Base-by-base conservation (phyloP, 2,888 invertebrate species). In the Phortica okadai region DNA sequence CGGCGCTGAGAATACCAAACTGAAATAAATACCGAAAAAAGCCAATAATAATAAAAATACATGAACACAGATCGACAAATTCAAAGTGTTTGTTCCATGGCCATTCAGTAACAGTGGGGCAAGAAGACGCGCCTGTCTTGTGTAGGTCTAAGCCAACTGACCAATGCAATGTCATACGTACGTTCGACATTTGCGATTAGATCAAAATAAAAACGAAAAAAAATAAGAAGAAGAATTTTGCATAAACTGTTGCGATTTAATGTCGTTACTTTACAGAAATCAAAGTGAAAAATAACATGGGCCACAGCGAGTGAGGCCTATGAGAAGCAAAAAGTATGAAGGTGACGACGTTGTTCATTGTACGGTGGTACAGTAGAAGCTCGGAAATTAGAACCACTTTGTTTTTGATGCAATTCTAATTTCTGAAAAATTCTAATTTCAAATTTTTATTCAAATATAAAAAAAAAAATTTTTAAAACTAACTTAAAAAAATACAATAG, bases 1-100 rank as follows among this genome's bases (percentile, higher is more conserved):
- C 76, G 77, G 83, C 79, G 85, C 84, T 84, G 85, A 82, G 83
- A 80, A 85, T 83, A 82, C 80, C 86, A 87, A 85, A 85, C 73
- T 77, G 82, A 78, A 67, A 75, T 72, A 75, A 79, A 78, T 79
- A 78, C 82, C 76, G 62, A 42, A 81, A 79, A 77, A 79, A 84
- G 78, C 86, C 86, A 88, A 86, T 86, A 86, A 87, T 86, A 86
- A 86, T 88, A 86, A 86, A 86, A 88, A 79, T 80, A 84, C 87
- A 88, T 77, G 79, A 74, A 58, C 66, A 56, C 25, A 21, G 25
- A 69, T 50, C 56, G n/a, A 45, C 41, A 50, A 25, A 8, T 7
- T 21, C 45, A 62, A 54, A 25, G 54, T 54, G 50, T 10, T 45
- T 16, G 41, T 16, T 42, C 25, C 59, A 8, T 56, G 59, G 41